Percentiles rank a stretch among this genome's conserved stretches.
Evolutionary conservation across 2,113 vertebrate genomes (phyloP).

Genomic region (Ivindomyrus marchei): DNA sequence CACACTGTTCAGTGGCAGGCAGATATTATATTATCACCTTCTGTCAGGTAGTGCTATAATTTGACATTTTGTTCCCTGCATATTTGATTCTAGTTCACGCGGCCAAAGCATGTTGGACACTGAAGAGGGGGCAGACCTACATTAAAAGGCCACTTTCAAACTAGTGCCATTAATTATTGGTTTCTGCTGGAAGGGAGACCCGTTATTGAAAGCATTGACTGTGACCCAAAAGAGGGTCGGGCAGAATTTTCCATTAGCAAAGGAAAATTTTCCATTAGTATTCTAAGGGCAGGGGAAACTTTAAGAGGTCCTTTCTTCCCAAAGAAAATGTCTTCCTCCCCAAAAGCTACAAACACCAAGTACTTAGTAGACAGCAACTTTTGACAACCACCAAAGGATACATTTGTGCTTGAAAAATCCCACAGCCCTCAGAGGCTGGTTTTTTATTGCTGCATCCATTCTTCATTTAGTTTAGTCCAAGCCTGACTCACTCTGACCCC

Average conservation of each 20-base stretch:
- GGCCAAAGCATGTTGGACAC: not conserved
- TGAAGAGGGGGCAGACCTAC: slow-evolving; percentile 13
- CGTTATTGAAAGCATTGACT: slow-evolving; percentile 55
- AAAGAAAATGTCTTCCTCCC: slow-evolving; percentile 39
- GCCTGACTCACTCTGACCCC: not conserved
- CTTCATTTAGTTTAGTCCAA: not conserved
- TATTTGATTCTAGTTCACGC: not conserved
- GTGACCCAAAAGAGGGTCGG: slow-evolving; percentile 42
- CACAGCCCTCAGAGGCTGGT: not conserved
- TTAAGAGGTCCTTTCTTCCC: slow-evolving; percentile 41
- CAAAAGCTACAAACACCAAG: slow-evolving; percentile 29
- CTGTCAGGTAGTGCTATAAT: not conserved
- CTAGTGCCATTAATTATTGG: slow-evolving; percentile 46
- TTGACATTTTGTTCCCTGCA: not conserved
- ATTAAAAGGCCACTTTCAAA: slow-evolving; percentile 36
- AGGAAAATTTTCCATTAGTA: slow-evolving; percentile 3
- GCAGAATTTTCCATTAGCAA: slow-evolving; percentile 58
- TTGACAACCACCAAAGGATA: slow-evolving; percentile 5
- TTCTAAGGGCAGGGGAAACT: slow-evolving; percentile 28
- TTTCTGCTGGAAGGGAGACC: slow-evolving; percentile 50
- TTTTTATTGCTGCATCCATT: not conserved
- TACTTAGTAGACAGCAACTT: not conserved
- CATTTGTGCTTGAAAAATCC: slow-evolving; percentile 20
- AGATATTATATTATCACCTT: not conserved
- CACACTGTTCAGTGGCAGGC: not conserved